Evolutionary conservation across 2,797 vertebrate species (phyloP).

Genomic region (Oryzias dopingdopingensis): DNA sequence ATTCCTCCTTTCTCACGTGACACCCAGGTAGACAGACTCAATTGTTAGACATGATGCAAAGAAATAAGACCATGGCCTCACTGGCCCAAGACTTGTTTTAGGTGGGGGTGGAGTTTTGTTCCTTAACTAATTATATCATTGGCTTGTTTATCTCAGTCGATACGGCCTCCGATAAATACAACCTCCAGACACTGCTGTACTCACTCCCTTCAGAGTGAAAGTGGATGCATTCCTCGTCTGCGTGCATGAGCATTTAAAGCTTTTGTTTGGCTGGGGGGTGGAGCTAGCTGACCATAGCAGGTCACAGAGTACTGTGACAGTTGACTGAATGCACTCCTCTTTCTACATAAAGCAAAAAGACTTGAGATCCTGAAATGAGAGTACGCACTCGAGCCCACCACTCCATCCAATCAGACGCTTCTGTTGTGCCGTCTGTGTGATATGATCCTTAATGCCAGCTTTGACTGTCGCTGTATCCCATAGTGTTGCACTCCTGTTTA

Average conservation of each 20-base stretch:
- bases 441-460: slow-evolving; percentile 37
- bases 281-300: slow-evolving; percentile 16
- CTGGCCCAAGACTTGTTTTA: slow-evolving; percentile 17
- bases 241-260: slow-evolving; percentile 32
- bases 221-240: slow-evolving; percentile 34
- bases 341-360: slow-evolving; percentile 54
- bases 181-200: slow-evolving; percentile 56
- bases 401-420: slow-evolving; percentile 35
- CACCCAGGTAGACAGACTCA: slow-evolving; percentile 27
- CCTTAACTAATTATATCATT: slow-evolving; percentile 20
- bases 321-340: slow-evolving; percentile 33
- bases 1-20: slow-evolving; percentile 25
- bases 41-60: slow-evolving; percentile 17
- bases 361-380: slow-evolving; percentile 24
- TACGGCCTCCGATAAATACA: slow-evolving; percentile 45
- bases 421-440: slow-evolving; percentile 42
- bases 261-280: slow-evolving; percentile 29
- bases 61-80: neutral
- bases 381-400: slow-evolving; percentile 33
- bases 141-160: slow-evolving; percentile 8
- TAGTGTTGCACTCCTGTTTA: slow-evolving; percentile 64
- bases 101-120: slow-evolving; percentile 22
- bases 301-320: slow-evolving; percentile 25
- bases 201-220: slow-evolving; percentile 43
- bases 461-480: slow-evolving; percentile 54